Percentiles rank a stretch among this genome's conserved stretches.
These are phyloP conservation scores for Junco hyemalis DNA, from an alignment of 2,113 vertebrate genomes.

Conservation along the genomic window DNA sequence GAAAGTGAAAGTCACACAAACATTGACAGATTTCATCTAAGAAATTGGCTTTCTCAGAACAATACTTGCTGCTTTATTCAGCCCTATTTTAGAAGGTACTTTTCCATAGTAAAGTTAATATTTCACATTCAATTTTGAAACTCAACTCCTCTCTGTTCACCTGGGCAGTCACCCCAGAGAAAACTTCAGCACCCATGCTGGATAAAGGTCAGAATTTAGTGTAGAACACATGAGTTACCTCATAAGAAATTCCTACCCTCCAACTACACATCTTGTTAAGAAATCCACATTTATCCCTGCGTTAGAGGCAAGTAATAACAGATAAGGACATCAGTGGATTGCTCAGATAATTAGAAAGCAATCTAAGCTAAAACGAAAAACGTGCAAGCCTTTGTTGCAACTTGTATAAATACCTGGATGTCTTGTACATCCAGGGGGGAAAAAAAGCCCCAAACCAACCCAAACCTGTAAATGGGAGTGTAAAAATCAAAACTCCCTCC, in stretches of 20 bases:
- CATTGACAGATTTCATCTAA: neutral
- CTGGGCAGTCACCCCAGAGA: neutral
- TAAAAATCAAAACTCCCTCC: neutral
- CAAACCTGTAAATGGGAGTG: neutral
- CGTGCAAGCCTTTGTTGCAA: neutral
- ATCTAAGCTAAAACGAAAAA: neutral
- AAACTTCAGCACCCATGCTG: neutral
- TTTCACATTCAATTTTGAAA: neutral
- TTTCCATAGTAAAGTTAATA: neutral
- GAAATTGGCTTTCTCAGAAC: neutral
- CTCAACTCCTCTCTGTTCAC: neutral
- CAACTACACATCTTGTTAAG: neutral
- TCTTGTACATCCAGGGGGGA: neutral
- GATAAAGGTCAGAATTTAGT: neutral
- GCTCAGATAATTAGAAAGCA: neutral
- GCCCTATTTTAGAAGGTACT: neutral
- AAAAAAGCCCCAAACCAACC: neutral
- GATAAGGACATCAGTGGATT: neutral
- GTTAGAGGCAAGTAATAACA: neutral
- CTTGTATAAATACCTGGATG: neutral
- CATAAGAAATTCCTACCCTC: neutral
- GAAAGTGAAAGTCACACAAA: neutral
- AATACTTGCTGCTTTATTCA: neutral
- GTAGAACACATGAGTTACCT: rapidly evolving
- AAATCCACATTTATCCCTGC: neutral